Conservation (phyloP, 2,797 vertebrate genomes). For the Pangasius sanitwongsei region DNA sequence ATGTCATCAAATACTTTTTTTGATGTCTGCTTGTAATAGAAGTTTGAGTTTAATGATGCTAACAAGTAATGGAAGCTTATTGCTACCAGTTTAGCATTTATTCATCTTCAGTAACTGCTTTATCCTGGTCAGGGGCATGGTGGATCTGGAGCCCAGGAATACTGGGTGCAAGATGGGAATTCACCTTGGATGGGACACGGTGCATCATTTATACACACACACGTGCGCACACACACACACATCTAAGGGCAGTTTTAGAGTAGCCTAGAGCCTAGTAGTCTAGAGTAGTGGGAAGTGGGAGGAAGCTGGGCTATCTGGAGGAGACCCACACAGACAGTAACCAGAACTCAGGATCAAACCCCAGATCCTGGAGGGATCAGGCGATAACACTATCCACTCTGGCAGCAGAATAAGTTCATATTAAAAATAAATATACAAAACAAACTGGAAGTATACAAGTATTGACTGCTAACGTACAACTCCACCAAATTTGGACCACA, state of each 20-base stretch:
- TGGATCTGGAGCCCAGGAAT: neutral
- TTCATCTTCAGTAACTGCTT: neutral
- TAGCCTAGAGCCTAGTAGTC: too few relatives aligned
- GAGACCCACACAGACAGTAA: neutral
- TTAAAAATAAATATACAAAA: neutral
- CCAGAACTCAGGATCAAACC: neutral
- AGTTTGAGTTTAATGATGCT: neutral
- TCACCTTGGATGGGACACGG: neutral
- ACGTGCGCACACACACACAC: neutral
- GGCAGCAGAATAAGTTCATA: neutral
- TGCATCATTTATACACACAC: neutral
- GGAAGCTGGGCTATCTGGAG: neutral
- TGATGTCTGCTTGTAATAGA: neutral
- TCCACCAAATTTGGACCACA: neutral
- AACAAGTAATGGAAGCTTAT: neutral
- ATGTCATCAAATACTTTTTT: neutral
- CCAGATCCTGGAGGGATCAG: neutral
- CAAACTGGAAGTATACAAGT: neutral
- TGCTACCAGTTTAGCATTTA: neutral
- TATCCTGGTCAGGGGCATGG: neutral
- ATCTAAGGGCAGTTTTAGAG: neutral
- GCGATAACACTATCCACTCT: neutral
- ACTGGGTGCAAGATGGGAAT: neutral
- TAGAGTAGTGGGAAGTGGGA: neutral
- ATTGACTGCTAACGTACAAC: neutral